Evolutionary conservation across 2,888 invertebrate species (phyloP).

Genomic region (Agrotis exclamationis): DNA sequence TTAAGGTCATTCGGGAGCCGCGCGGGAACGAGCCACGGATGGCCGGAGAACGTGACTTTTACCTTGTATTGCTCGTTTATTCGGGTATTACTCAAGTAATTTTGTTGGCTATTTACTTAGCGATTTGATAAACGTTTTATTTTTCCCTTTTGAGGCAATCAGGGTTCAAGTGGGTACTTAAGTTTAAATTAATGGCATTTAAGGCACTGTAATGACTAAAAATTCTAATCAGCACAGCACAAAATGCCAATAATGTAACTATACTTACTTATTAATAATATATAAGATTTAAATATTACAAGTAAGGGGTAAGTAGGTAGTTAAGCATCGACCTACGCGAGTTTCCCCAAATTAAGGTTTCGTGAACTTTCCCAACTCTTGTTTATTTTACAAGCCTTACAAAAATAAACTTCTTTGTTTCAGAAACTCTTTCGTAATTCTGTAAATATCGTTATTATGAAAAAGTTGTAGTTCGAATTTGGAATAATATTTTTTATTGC

Average conservation of each 20-base stretch:
- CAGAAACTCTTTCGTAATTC: constrained; percentile 40
- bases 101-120: constrained; percentile 59
- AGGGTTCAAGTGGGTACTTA: constrained; percentile 20
- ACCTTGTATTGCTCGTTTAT: constrained; percentile 62
- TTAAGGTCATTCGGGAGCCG: constrained; percentile 65
- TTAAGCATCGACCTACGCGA: not conserved
- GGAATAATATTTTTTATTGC: constrained; percentile 43
- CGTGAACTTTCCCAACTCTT: constrained; percentile 19
- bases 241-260: constrained; percentile 2
- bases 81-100: constrained; percentile 55
- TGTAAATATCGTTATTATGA: constrained; percentile 43
- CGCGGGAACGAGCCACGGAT: constrained; percentile 65
- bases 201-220: not conserved
- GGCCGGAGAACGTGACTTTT: constrained; percentile 66
- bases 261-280: not conserved
- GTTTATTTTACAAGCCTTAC: constrained; percentile 39
- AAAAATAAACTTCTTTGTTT: constrained; percentile 28
- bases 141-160: constrained; percentile 39
- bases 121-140: constrained; percentile 56
- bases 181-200: constrained; percentile 3
- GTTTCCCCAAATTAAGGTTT: constrained; percentile 36
- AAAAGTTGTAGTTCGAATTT: constrained; percentile 46
- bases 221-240: not conserved
- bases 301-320: not conserved
- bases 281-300: constrained; percentile 21